Evolutionary conservation across 2,888 invertebrate genomes (phyloP), one percentile per base, ranked within the genome.

Genomic region (Xanthorhoe spadicearia): DNA sequence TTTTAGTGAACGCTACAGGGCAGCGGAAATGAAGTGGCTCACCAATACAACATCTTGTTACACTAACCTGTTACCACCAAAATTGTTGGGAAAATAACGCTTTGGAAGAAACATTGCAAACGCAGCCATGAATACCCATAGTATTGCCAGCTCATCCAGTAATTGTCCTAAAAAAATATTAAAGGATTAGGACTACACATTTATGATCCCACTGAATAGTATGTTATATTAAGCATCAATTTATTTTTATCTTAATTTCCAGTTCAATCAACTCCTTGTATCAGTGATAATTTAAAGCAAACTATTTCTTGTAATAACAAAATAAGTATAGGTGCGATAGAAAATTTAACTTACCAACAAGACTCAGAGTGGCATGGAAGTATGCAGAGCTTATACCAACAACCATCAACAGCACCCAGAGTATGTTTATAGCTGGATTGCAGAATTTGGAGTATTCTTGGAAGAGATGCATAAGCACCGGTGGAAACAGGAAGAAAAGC

Each of bases 361-460:
- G 93, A 78, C 97, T 97, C 38, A 97, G 90, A 2, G 97, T 97
- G 6, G 97, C 97, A 88, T 97, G 97, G 82, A 97, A 97, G 84
- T 97, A 97, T 69, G 96, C 97, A 38, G 97, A 97, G 76, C 96
- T 96, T 0, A 96, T 81, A 6, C 97, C 97, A 58, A 97, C 96
- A 48, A 97, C 93, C 91, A 97, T 96, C 63, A 97, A 86, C 58
- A 97, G 86, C n/a, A 95, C 92, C 97, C 97, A 97, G 49, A 97
- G 93, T n/a, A 97, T 81, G 85, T 97, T 96, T 73, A 97, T 96
- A 17, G 95, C 96, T 32, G 95, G 96, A 80, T 96, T 96, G 15
- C 96, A 95, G 79, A 95, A 95, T 76, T 95, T 94, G 15, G 96
- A 95, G 87, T 97, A 97, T 72, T 96, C 96, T 90, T 95, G 95